Base-by-base conservation (phyloP, 2,797 vertebrate genomes). In the Taenioides sp. region DNA sequence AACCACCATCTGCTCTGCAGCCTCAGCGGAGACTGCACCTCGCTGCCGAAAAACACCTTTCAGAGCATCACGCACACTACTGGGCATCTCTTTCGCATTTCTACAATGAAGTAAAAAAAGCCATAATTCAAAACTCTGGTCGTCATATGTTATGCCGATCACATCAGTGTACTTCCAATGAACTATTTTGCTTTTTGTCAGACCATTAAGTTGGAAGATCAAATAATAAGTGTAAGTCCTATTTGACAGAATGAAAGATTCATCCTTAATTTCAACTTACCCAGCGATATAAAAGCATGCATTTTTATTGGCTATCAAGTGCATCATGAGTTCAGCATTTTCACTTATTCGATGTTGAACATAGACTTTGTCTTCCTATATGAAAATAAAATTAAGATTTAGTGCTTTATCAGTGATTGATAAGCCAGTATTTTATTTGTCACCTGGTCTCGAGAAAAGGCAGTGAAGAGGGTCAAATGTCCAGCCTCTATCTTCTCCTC, bases 361-460 rank as follows among this genome's bases (percentile, higher is more conserved):
- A 0, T 99, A 98, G 1, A 98, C 85, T 80, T 98, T 98, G 27
- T 93, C 91, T 74, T 96, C 95, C 97, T 98, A 89, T 69, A 68
- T 23, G 31, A 68, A 22, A 25, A 68, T 16, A 68, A 68, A 58
- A 54, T 1, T 50, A 49, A 20, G 17, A 22, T 25, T 27, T 28
- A 63, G 47, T 34, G 9, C 16, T 10, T 67, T 34, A 16, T 16
- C 20, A 11, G 7, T 52, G 47, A 27, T 28, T 66, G 9, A 66
- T n/a, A 31, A 20, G 20, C 18, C 4, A 52, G 31, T 2, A 54
- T 17, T 27, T 16, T 5, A 67, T 50, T 31, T 64, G 23, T 71
- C 59, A 98, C 97, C 96, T 99, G 98, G 71, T 99, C 98, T 69
- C 96, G 92, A 62, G 97, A 99, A 82, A 99, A 99, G 27, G 98